phyloP scores from a whole-genome alignment of 2,797 vertebrate genomes.

The Dendrocincla tyrannina region DNA sequence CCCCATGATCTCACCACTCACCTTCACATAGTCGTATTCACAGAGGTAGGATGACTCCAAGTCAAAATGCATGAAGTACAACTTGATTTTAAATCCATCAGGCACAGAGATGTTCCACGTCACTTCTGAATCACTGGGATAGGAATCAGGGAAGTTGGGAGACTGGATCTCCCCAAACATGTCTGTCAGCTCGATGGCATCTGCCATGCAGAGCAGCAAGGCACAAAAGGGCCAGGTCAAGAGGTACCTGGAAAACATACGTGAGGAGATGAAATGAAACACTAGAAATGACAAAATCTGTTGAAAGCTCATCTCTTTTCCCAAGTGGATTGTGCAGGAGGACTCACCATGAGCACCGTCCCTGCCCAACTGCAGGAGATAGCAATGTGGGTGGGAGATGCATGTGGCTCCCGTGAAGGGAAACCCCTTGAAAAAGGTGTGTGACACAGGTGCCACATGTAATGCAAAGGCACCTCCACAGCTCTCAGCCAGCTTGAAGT shows the following conservation, averaged over 20 bases:
- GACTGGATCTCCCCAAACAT: slow-evolving; percentile 89
- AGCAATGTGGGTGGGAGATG: not conserved
- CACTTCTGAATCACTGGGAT: slow-evolving; percentile 82
- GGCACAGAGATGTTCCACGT: slow-evolving; percentile 90
- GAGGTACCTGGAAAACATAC: slow-evolving; percentile 63
- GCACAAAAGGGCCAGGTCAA: slow-evolving; percentile 64
- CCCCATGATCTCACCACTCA: slow-evolving; percentile 64
- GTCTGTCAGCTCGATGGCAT: slow-evolving; percentile 71
- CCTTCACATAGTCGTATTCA: slow-evolving; percentile 95
- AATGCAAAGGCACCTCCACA: not conserved
- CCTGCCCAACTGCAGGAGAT: rapidly evolving
- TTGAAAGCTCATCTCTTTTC: not conserved
- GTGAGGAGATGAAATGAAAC: not conserved
- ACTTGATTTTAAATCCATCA: slow-evolving; percentile 82
- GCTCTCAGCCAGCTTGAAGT: not conserved
- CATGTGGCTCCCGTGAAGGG: not conserved
- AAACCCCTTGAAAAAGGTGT: not conserved
- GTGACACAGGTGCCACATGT: rapidly evolving
- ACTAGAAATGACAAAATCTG: not conserved
- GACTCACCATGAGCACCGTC: not conserved
- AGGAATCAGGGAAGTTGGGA: slow-evolving; percentile 89
- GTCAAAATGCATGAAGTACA: slow-evolving; percentile 96
- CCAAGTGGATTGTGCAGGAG: rapidly evolving
- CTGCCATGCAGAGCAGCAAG: slow-evolving; percentile 30
- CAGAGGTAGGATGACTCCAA: slow-evolving; percentile 96